These are phyloP conservation scores for Thecocarcelia acutangulata DNA, from an alignment of 2,888 invertebrate genomes.

Conservation along the genomic window DNA sequence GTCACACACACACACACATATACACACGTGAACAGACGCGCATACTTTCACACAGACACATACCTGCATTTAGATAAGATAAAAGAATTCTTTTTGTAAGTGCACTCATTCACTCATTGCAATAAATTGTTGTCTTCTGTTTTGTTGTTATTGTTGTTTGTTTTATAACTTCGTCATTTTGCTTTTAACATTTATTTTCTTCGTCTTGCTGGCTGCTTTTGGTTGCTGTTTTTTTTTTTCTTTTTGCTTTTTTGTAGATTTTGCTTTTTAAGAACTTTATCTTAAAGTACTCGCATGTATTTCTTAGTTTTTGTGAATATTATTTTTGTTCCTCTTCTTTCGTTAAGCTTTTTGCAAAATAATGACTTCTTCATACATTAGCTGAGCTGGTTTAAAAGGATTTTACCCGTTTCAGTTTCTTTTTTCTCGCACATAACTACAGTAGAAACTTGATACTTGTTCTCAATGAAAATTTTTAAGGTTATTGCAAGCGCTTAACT, in stretches of 20 bases:
- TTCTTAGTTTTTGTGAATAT: slow-evolving; percentile 15
- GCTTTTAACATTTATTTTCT: slow-evolving; percentile 28
- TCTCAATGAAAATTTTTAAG: no score
- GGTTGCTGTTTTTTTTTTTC: not conserved
- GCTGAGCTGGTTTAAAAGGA: slow-evolving; percentile 14
- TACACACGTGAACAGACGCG: not conserved
- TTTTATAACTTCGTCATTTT: slow-evolving; percentile 40
- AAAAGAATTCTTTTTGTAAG: slow-evolving; percentile 34
- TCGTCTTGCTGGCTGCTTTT: slow-evolving; percentile 12
- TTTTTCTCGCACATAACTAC: not conserved
- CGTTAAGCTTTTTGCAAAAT: slow-evolving; percentile 31
- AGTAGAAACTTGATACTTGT: no score
- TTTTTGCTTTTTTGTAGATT: not conserved
- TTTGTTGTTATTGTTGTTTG: slow-evolving; percentile 31
- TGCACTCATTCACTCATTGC: slow-evolving; percentile 47
- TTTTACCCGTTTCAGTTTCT: not conserved
- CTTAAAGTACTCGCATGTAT: slow-evolving; percentile 10
- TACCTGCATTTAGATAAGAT: not conserved
- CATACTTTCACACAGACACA: not conserved
- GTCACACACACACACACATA: not conserved
- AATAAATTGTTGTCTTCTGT: slow-evolving; percentile 50
- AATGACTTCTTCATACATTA: slow-evolving; percentile 46
- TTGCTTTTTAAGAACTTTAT: slow-evolving; percentile 48
- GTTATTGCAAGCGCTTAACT: no score
- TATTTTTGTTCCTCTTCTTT: slow-evolving; percentile 29